These are phyloP conservation scores for Patella depressa DNA, from an alignment of 2,888 invertebrate genomes.

Conservation along the genomic window DNA sequence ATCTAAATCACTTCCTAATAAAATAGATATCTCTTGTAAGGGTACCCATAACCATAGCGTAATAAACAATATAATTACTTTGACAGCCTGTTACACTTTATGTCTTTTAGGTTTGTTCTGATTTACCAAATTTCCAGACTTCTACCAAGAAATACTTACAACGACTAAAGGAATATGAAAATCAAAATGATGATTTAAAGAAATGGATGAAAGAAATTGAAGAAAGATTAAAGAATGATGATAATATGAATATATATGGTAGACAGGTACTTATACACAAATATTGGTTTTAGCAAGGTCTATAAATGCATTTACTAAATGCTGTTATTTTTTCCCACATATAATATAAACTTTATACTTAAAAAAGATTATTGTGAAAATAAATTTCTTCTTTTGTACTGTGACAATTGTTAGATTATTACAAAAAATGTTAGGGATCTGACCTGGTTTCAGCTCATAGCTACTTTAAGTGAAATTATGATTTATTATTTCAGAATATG, in stretches of 20 bases:
- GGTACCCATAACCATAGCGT: too few species aligned
- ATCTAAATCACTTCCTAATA: too few species aligned
- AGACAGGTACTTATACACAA: not conserved
- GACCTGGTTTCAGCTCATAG: too few species aligned
- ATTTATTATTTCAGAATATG: conserved; percentile 52
- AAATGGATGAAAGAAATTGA: conserved; percentile 59
- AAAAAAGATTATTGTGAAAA: too few species aligned
- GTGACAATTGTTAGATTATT: not conserved
- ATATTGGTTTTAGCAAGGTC: too few species aligned
- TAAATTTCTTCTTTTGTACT: not conserved
- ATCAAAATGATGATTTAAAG: conserved; percentile 59
- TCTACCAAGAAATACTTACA: conserved; percentile 53
- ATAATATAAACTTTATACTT: too few species aligned
- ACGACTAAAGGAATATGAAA: conserved; percentile 53
- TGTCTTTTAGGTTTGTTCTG: conserved; percentile 49
- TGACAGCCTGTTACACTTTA: not conserved
- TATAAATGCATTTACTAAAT: too few species aligned
- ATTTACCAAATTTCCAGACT: conserved; percentile 54
- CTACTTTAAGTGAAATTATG: too few species aligned
- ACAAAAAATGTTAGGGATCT: not conserved
- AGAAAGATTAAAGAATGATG: conserved; percentile 22
- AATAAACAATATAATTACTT: too few species aligned
- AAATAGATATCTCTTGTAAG: too few species aligned
- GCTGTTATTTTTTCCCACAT: too few species aligned
- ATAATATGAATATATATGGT: not conserved